Evolutionary conservation across 2,797 vertebrate species (phyloP), one percentile per base, ranked within the genome.

Genomic region (Enteromius radiatus): DNA sequence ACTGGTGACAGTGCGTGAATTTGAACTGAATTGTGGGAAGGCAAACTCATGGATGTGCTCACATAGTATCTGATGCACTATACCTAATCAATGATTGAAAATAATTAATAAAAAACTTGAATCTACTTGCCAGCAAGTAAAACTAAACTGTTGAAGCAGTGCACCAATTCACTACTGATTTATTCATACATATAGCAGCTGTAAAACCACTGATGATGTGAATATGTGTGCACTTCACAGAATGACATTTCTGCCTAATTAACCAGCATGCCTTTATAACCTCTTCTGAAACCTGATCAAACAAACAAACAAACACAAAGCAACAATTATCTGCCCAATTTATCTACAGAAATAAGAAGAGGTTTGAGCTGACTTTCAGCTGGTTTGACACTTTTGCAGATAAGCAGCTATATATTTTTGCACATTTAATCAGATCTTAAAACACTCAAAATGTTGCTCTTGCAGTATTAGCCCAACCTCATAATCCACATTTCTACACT

Each of bases 291-390:
- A 47, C 77, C 5, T 21, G n/a, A 38, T 26, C 78, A 49, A 15
- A 56, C 12, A 47, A 17, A 56, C 12, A 47, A 17, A n/a, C 68
- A 80, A 70, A 64, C 33, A 81, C 43, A 81, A 77, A 64, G 63
- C 43, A 64, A 64, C 65, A 52, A 12, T 69, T 68, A 38, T 76
- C 23, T 38, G 4, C 54, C 7, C 23, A 70, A 75, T 80, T 43
- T 23, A 54, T 73, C 43, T 28, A 49, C 1, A 68, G 17, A n/a
- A 45, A 61, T 61, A 14, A 76, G 71, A 81, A 81, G 31, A 61
- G 26, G 56, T 41, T 59, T 65, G 17, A 64, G 38, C n/a, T 70
- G 63, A 77, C 36, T 43, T 43, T 41, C 10, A 10, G 41, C 41
- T 43, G 41, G 11, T 12, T 43, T 36, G 43, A 78, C 43, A 49